Percentiles rank a stretch among this genome's conserved stretches.
Evolutionary conservation across 2,888 invertebrate species (phyloP).

Genomic region (Megalurothrips usitatus): DNA sequence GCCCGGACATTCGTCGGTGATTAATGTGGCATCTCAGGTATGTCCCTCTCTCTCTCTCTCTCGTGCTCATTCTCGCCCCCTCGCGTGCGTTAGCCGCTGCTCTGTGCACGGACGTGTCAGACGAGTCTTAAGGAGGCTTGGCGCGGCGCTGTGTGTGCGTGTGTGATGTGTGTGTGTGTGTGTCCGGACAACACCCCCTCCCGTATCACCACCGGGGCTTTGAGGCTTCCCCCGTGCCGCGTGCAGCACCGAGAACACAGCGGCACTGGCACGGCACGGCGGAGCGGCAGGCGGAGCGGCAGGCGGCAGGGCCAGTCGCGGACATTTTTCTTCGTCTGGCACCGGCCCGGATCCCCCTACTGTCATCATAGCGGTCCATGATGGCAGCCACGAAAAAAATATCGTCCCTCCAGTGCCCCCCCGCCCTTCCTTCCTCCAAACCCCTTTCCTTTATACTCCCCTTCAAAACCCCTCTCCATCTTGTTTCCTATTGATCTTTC

Average conservation of each 20-base stretch:
- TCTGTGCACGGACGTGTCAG: too few relatives aligned
- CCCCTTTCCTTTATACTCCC: too few relatives aligned
- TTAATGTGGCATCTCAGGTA: neutral
- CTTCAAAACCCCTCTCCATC: too few relatives aligned
- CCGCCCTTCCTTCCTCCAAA: too few relatives aligned
- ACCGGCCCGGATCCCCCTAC: neutral
- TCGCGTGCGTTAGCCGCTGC: neutral
- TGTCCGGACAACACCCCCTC: neutral
- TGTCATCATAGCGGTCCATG: slow-evolving; percentile 5
- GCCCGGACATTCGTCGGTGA: too few relatives aligned
- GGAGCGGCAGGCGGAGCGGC: neutral
- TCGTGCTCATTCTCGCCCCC: neutral
- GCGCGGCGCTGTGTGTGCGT: neutral
- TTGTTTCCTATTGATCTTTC: too few relatives aligned
- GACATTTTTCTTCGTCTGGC: slow-evolving; percentile 10
- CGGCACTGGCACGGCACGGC: neutral
- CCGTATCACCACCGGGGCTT: neutral
- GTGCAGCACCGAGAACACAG: too few relatives aligned
- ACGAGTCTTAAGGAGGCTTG: too few relatives aligned
- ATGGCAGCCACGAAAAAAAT: neutral
- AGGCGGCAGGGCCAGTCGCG: neutral
- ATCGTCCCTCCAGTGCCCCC: too few relatives aligned
- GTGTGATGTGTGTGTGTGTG: neutral
- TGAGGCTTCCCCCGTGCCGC: neutral
- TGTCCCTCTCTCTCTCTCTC: neutral